A percentile compares a stretch with the other conserved stretches of the same genome.
phyloP scores from a whole-genome alignment of 92 coral and sea anemone genomes.

The Hydrozoanthus gracilis region DNA sequence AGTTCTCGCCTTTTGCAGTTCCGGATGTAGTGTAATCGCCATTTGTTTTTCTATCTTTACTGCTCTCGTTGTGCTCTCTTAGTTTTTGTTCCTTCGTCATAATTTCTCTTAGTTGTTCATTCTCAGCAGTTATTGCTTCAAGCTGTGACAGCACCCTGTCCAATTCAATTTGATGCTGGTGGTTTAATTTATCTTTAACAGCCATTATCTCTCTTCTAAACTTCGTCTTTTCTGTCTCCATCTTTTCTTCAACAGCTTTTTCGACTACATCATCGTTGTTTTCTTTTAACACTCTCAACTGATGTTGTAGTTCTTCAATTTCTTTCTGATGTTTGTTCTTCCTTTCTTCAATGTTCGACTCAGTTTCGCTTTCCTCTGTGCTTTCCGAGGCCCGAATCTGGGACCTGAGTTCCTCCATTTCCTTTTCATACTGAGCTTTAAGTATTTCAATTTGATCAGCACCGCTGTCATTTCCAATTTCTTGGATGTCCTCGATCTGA shows the following conservation, averaged over 20 bases:
- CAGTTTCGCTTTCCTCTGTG: slow-evolving; percentile 59
- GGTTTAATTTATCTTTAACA: slow-evolving; percentile 74
- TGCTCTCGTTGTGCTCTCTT: slow-evolving; percentile 3
- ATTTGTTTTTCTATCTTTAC: slow-evolving; percentile 18
- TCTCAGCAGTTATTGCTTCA: slow-evolving; percentile 77
- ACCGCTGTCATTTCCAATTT: slow-evolving; percentile 55
- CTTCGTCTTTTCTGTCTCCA: slow-evolving; percentile 76
- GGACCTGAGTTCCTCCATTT: slow-evolving; percentile 70
- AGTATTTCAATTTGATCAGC: slow-evolving; percentile 64
- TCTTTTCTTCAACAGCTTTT: slow-evolving; percentile 53
- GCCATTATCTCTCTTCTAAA: slow-evolving; percentile 81
- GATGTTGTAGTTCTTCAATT: slow-evolving; percentile 65
- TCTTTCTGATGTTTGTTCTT: slow-evolving; percentile 48
- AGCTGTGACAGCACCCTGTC: slow-evolving; percentile 76
- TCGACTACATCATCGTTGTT: neutral
- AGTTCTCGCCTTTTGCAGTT: slow-evolving; percentile 25
- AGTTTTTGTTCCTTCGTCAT: slow-evolving; percentile 55
- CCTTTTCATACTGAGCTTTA: slow-evolving; percentile 71
- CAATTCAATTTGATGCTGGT: slow-evolving; percentile 79
- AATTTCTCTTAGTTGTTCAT: slow-evolving; percentile 63
- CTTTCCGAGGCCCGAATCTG: slow-evolving; percentile 55
- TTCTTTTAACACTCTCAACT: slow-evolving; percentile 59
- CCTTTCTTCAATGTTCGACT: slow-evolving; percentile 49
- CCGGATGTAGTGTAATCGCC: slow-evolving; percentile 37
- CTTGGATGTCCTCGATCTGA: slow-evolving; percentile 61